These are phyloP conservation scores for Adrianichthys oophorus DNA, from an alignment of 2,797 vertebrate species.

Conservation along the genomic window DNA sequence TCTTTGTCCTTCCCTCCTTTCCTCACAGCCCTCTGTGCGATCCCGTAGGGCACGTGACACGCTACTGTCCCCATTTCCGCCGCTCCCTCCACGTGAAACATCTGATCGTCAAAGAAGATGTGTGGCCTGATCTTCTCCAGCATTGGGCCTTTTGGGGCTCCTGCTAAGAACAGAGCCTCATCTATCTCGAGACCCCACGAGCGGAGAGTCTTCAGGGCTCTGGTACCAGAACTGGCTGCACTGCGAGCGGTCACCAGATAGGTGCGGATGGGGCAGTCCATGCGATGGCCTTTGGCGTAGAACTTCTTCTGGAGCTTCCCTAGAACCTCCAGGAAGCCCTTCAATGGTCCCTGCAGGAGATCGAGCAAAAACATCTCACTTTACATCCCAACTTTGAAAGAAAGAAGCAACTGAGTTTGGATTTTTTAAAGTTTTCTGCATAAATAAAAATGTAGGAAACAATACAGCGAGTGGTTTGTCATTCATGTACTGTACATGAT, in stretches of 20 bases:
- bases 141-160: conserved; percentile 92
- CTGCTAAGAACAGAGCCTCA: conserved; percentile 93
- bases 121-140: conserved; percentile 92
- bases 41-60: conserved; percentile 85
- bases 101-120: conserved; percentile 96
- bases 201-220: conserved; percentile 90
- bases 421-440: not conserved
- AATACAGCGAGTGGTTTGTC: not conserved
- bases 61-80: conserved; percentile 89
- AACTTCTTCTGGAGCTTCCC: conserved; percentile 69
- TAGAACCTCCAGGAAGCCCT: conserved; percentile 65
- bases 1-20: conserved; percentile 48
- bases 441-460: not conserved
- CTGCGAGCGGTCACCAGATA: conserved; percentile 93
- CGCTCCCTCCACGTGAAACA: conserved; percentile 93
- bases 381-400: not conserved
- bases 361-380: not conserved
- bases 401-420: not conserved
- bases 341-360: conserved; percentile 59
- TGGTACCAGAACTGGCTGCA: conserved; percentile 90
- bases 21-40: conserved; percentile 77
- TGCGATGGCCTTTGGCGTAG: conserved; percentile 65
- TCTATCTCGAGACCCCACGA: conserved; percentile 96
- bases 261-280: conserved; percentile 89
- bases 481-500: conserved; percentile 80